Base-by-base conservation (phyloP, 2,888 invertebrate species). In the Heliconius erato region DNA sequence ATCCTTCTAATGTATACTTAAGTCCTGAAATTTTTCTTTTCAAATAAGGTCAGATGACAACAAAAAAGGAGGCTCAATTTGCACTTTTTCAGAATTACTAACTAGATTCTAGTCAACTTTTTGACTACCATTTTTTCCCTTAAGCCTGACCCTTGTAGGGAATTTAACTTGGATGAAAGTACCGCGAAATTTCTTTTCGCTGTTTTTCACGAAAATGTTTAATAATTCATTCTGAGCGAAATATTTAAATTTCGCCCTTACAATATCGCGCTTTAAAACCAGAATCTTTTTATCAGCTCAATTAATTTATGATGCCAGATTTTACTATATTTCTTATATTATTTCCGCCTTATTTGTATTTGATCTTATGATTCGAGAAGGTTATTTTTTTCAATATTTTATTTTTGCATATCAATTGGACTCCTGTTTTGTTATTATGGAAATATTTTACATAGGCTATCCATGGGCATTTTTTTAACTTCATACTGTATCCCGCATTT, bases 1-100 rank as follows among this genome's bases (percentile, higher is more conserved):
- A 35, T 11, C 71, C 74, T 26, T 35, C 74, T 82, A 79, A 81
- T 76, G 71, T 76, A 23, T 32, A 81, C 71, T 76, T 49, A 65
- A 81, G 76, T 74, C 79, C 76, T 71, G 54, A 40, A 71, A 79
- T 79, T 76, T 72, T 82, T 83, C 59, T 63, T 71, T 76, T 71
- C 79, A 79, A 83, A 77, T 82, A 79, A 79, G 76, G 79, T 76
- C 79, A 71, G 65, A 79, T 68, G 83, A 79, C 72, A 77, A 71
- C 79, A 77, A 81, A 77, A 54, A 77, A 77, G 65, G 54, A 63
- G 74, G 79, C 79, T 77, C 77, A 82, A 80, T 80, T 78, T 78
- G 80, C 79, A 82, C 79, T 82, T 78, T 79, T 80, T 68, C 68
- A 32, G 84, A 82, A 80, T 84, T 68, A 68, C 32, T 84, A 84